phyloP scores from a whole-genome alignment of 2,113 vertebrate species.

The Coturnix japonica region DNA sequence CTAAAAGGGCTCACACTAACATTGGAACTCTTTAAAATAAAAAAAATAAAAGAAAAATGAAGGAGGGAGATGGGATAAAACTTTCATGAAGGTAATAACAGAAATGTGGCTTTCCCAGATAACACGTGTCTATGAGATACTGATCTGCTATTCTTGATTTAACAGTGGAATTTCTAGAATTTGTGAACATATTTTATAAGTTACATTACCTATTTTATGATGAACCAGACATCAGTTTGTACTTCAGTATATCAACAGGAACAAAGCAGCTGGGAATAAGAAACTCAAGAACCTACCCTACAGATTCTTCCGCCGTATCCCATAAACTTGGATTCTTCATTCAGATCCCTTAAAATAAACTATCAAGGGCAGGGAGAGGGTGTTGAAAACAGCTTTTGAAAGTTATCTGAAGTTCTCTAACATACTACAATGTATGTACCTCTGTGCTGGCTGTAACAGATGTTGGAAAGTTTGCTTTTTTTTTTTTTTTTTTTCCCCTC shows the following conservation, averaged over 20 bases:
- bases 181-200: neutral
- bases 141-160: neutral
- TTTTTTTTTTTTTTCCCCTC: neutral
- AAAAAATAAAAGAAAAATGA: neutral
- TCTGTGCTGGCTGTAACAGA: slow-evolving; percentile 45
- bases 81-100: neutral
- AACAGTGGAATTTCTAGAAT: neutral
- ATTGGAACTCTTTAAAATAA: neutral
- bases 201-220: neutral
- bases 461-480: slow-evolving; percentile 46
- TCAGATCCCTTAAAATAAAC: neutral
- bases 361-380: neutral
- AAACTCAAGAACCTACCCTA: neutral
- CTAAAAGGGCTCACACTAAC: neutral
- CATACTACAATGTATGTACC: neutral
- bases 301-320: neutral
- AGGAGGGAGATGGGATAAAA: neutral
- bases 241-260: neutral
- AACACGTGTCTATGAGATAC: neutral
- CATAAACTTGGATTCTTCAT: neutral
- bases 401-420: neutral
- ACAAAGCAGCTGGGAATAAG: neutral
- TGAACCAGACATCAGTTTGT: neutral
- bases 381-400: slow-evolving; percentile 1
- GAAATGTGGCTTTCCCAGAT: neutral